Base-by-base conservation (phyloP, 2,113 vertebrate species). In the Tychaedon coryphoeus region DNA sequence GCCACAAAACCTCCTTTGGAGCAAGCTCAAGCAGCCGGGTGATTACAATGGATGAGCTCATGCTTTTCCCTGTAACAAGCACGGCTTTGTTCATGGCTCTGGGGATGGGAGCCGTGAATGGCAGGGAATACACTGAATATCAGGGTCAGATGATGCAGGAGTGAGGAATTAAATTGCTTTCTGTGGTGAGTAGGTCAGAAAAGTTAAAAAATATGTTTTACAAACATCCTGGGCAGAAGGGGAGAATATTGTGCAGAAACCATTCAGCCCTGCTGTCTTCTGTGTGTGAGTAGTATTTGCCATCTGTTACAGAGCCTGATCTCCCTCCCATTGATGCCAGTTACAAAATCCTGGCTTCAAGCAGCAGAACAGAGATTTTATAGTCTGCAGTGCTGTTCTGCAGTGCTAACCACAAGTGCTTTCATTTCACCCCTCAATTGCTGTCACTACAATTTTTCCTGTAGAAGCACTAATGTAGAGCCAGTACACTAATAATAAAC, bases 41-140 rank as follows among this genome's bases (percentile, higher is more conserved):
- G 93, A 93, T 94, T 77, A 97, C 90, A 97, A 96, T 88, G 96
- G 95, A 92, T 96, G 95, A 97, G 93, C 96, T 97, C 93, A 97
- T 97, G 93, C 88, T 77, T 96, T 72, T 36, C 58, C 83, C 24
- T 24, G 43, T 26, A 97, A 96, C 95, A 97, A 96, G 90, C 75
- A 2, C 1, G 22, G 93, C 94, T 96, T 97, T 97, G 96, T 97
- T 95, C 71, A 5, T 5, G 19, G 77, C 85, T 57, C 88, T 28
- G 61, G 75, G 76, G 90, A 93, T 43, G 61, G 89, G 86, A 96
- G 82, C 54, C 3, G 28, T 94, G 95, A 96, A 90, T 88, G 95
- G 93, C 79, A 29, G 82, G 76, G 93, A 96, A 78, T 83, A 94
- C 83, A 88, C 83, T 6, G 6, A 61, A 20, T 50, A 8, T 65